Evolutionary conservation across 2,113 vertebrate genomes (phyloP), one percentile per base, ranked within the genome.

Genomic region (Nipponia nippon): DNA sequence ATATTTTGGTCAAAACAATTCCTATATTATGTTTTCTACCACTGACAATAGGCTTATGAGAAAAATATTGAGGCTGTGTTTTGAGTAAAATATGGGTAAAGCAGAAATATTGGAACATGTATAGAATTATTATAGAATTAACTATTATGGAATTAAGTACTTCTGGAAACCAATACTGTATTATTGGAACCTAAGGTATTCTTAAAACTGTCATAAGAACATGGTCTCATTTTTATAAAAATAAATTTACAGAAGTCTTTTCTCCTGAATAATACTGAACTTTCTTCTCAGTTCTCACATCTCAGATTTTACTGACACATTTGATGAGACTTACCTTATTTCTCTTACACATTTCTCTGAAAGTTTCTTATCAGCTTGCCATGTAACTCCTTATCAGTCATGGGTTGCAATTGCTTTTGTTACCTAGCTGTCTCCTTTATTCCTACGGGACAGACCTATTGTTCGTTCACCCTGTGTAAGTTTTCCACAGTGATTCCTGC

Each of bases 1-100:
- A 87, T 86, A 94, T 89, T 95, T 78, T 70, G 56, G 34, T 84
- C 30, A 96, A 93, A 96, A 49, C n/a, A 40, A 32, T 53, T 32
- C 11, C 19, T n/a, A 34, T 66, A 81, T 83, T 96, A 53, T 49
- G 42, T 62, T 95, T 94, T 73, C 66, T 66, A 61, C 53, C 66
- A 52, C 52, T 94, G 63, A 96, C 32, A 83, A 79, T 10, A 95
- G 25, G 16, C 4, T 86, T 44, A 32, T 81, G 44, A 85, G 67
- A 62, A 71, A 95, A 73, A 89, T 16, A 46, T 56, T 44, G 87
- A 91, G 58, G 76, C 84, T 95, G 19, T 96, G 44, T 91, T 95
- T 92, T 94, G 53, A 38, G 52, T 84, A 61, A 65, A 94, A 94
- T 81, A 66, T 87, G 75, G 52, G 17, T 63, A 79, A 96, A 89